phyloP scores from a whole-genome alignment of 2,888 invertebrate species.

The Thymelicus lineola region DNA sequence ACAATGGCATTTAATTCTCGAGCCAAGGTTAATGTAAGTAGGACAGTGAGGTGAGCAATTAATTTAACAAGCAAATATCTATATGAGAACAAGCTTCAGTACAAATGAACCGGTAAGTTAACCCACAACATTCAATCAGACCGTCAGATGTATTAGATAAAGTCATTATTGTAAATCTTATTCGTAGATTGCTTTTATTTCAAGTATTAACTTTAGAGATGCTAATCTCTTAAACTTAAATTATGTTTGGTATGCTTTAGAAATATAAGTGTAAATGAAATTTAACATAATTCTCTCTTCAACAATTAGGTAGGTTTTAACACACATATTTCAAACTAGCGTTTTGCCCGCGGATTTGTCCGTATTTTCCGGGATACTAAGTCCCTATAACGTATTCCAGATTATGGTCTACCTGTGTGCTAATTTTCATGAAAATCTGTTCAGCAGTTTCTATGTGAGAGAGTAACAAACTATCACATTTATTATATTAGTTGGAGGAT shows the following conservation, averaged over 20 bases:
- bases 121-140: slow-evolving; percentile 41
- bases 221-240: slow-evolving; percentile 5
- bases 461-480: too few relatives aligned
- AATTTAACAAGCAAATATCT: slow-evolving; percentile 50
- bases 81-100: slow-evolving; percentile 46
- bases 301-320: too few relatives aligned
- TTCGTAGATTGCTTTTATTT: slow-evolving; percentile 12
- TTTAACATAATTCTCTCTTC: too few relatives aligned
- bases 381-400: too few relatives aligned
- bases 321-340: too few relatives aligned
- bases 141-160: slow-evolving; percentile 41
- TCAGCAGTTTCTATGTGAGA: too few relatives aligned
- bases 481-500: too few relatives aligned
- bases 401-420: too few relatives aligned
- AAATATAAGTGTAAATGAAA: too few relatives aligned
- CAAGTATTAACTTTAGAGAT: slow-evolving; percentile 13
- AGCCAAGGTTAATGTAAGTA: slow-evolving; percentile 51
- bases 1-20: slow-evolving; percentile 45
- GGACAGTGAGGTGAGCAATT: slow-evolving; percentile 53
- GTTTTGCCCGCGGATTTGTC: too few relatives aligned
- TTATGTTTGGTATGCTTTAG: background rate
- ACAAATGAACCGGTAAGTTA: slow-evolving; percentile 41
- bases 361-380: too few relatives aligned
- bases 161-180: slow-evolving; percentile 32
- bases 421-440: too few relatives aligned